Base-by-base conservation (phyloP, 2,797 vertebrate species). In the Huso huso region DNA sequence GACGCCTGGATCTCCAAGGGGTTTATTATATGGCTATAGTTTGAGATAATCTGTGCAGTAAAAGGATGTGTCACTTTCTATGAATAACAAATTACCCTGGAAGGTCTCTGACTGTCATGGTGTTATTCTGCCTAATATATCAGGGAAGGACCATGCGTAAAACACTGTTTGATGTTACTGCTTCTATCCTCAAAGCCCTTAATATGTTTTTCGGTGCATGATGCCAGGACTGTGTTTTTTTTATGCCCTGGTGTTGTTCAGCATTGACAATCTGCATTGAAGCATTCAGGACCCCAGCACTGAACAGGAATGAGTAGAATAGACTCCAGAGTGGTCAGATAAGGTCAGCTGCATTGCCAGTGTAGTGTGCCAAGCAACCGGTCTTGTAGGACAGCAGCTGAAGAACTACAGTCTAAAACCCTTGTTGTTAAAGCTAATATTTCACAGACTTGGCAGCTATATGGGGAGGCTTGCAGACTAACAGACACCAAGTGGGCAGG, bases 11-110 rank as follows among this genome's bases (percentile, higher is more conserved):
- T 69, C 57, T 63, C 12, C 52, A 61, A 62, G 65, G 73, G 9
- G 13, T 73, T 61, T 10, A 66, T 55, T 65, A 62, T 66, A 51
- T 13, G 61, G 49, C 60, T 64, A 69, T 59, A 69, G 65, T 57
- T 55, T 48, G 50, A 63, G 58, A 67, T 66, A 70, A 70, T 71
- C 69, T 66, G 67, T 15, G 13, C 63, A 51, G 61, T 65, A 73
- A 73, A 68, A 68, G 49, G 66, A 65, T 67, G 66, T 64, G 61
- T 66, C 63, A 68, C 69, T 68, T 70, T 61, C 67, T 70, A 69
- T 66, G 64, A 71, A 64, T 74, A 66, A 74, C 72, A 67, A 61
- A 71, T 69, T 68, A 68, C 66, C 63, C 66, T 23, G 61, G 48
- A 51, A 64, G 64, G 65, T 62, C 64, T 37, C 63, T 1, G 49